These are phyloP conservation scores for Halcyon chelicuti DNA, from an alignment of 2,797 vertebrate genomes.

Conservation along the genomic window DNA sequence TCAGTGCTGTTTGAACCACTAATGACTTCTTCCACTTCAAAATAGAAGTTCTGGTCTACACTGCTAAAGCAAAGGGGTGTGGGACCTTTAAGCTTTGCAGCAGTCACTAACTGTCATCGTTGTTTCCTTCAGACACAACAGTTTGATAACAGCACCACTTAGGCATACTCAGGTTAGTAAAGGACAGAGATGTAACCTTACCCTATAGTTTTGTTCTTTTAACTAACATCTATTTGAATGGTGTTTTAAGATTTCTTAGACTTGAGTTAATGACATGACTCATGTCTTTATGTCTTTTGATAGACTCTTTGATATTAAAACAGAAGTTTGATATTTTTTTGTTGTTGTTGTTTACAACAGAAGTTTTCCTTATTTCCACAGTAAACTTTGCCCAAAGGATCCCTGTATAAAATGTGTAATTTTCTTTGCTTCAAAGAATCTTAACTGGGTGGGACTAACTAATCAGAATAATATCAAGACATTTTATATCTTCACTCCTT, in stretches of 20 bases:
- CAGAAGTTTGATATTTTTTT: neutral
- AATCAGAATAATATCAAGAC: neutral
- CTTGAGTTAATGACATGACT: neutral
- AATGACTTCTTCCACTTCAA: neutral
- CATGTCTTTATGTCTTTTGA: neutral
- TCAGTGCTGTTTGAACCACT: neutral
- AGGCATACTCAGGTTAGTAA: neutral
- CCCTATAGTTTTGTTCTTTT: neutral
- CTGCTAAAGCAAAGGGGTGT: neutral
- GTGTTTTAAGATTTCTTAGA: neutral
- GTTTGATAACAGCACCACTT: slow-evolving; percentile 3
- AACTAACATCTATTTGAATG: neutral
- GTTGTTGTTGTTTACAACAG: neutral
- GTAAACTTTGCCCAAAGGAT: neutral
- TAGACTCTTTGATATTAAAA: neutral
- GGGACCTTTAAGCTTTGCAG: neutral
- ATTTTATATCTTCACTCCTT: neutral
- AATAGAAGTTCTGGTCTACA: neutral
- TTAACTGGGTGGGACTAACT: neutral
- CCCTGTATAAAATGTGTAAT: neutral
- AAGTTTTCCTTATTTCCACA: neutral
- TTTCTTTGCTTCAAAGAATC: neutral
- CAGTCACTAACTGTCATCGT: neutral
- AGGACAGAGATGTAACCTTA: neutral
- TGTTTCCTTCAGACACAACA: neutral